Evolutionary conservation across 53 echinoderm and acorn worm species (phyloP).

Genomic region (Crossaster papposus): DNA sequence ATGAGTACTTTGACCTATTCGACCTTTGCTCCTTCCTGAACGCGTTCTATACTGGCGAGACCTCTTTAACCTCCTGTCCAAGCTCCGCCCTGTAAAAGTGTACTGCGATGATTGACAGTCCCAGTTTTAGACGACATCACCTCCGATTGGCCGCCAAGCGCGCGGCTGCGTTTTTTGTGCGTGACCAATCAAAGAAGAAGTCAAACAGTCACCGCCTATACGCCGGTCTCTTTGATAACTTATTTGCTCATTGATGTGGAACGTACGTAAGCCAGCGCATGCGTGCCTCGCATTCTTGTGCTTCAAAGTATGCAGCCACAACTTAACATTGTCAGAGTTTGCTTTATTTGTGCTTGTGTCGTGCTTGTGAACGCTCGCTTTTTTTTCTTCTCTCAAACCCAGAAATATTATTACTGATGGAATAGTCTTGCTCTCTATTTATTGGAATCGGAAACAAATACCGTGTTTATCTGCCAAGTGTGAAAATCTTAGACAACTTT

Average conservation of each 20-base stretch:
- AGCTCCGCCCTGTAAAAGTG: slow-evolving; percentile 37
- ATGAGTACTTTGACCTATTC: not conserved
- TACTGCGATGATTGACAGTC: slow-evolving; percentile 40
- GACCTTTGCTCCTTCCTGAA: not conserved
- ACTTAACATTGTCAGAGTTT: not conserved
- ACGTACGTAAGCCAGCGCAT: slow-evolving; percentile 11
- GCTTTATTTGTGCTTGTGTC: not conserved
- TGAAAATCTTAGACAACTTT: not conserved
- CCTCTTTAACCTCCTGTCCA: not conserved
- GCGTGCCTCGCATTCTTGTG: slow-evolving; percentile 31
- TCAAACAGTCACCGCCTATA: slow-evolving; percentile 53
- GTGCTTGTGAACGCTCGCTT: not conserved
- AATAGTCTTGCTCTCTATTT: not conserved
- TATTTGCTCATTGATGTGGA: slow-evolving; percentile 45
- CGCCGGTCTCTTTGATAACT: slow-evolving; percentile 33
- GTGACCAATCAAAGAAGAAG: slow-evolving; percentile 41
- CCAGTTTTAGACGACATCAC: slow-evolving; percentile 8
- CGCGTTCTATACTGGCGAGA: not conserved
- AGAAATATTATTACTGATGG: not conserved
- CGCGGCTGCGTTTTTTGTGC: slow-evolving; percentile 44
- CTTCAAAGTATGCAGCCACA: slow-evolving; percentile 10
- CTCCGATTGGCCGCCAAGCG: slow-evolving; percentile 32
- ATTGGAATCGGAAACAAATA: not conserved
- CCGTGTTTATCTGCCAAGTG: not conserved
- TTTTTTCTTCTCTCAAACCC: not conserved